A percentile compares a stretch with the other conserved stretches of the same genome.
Conservation (phyloP, 2,113 vertebrate species). For the Lamprotornis superbus region DNA sequence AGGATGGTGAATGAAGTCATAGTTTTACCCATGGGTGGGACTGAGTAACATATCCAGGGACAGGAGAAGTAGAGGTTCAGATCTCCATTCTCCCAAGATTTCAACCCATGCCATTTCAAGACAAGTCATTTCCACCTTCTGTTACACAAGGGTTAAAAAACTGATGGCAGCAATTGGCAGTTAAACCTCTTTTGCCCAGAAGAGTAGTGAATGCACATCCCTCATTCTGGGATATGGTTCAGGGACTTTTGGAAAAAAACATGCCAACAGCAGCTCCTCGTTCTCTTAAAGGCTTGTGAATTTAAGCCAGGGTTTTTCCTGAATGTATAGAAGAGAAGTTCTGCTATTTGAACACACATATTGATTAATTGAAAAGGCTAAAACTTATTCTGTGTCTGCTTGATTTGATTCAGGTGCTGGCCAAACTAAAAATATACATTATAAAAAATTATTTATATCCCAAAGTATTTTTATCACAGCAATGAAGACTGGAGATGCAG, state of each 20-base stretch:
- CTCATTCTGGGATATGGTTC: background rate
- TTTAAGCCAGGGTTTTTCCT: background rate
- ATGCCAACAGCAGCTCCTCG: background rate
- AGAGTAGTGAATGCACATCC: background rate
- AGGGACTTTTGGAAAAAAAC: background rate
- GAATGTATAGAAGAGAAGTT: background rate
- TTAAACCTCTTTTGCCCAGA: background rate
- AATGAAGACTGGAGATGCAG: background rate
- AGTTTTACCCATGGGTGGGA: background rate
- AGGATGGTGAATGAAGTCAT: background rate
- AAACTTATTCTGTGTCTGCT: background rate
- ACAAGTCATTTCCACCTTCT: background rate
- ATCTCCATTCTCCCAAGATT: background rate
- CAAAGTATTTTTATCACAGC: background rate
- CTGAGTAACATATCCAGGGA: background rate
- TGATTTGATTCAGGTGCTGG: background rate
- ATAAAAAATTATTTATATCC: background rate
- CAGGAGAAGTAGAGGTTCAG: background rate
- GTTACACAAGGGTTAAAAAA: background rate
- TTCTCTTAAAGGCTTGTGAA: background rate
- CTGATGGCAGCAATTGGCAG: background rate
- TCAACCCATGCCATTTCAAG: background rate
- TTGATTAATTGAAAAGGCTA: background rate
- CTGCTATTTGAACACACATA: background rate
- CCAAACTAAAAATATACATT: background rate